Conservation (phyloP, 2,797 vertebrate genomes). For the Peromyscus melanophrys region DNA sequence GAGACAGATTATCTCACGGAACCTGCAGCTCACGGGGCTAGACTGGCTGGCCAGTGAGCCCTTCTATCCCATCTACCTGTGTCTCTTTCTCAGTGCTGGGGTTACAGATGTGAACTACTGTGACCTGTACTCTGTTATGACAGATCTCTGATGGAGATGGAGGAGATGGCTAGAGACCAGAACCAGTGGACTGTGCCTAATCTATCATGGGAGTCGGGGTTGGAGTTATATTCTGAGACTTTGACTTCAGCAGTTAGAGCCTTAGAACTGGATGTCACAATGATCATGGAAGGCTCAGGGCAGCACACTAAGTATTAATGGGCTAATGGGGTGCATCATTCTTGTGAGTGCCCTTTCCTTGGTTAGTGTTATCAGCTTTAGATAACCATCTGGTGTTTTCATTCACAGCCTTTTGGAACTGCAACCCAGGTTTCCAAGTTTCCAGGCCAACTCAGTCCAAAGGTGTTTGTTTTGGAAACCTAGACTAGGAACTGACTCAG, state of each 20-base stretch:
- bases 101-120: background rate
- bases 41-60: background rate
- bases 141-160: background rate
- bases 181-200: background rate
- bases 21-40: background rate
- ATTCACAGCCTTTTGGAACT: background rate
- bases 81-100: background rate
- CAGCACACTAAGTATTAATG: background rate
- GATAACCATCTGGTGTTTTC: conserved; percentile 44
- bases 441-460: conserved; percentile 47
- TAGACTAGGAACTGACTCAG: conserved; percentile 2
- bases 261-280: background rate
- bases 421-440: background rate
- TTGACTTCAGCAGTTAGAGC: background rate
- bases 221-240: background rate
- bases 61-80: background rate
- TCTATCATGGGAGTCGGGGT: no score
- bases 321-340: background rate
- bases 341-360: background rate
- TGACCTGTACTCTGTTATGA: background rate
- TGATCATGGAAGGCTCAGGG: background rate
- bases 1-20: background rate
- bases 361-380: background rate
- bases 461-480: conserved; percentile 75
- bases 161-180: background rate